These are phyloP conservation scores for Excalfactoria chinensis DNA, from an alignment of 2,113 vertebrate species.

Conservation along the genomic window DNA sequence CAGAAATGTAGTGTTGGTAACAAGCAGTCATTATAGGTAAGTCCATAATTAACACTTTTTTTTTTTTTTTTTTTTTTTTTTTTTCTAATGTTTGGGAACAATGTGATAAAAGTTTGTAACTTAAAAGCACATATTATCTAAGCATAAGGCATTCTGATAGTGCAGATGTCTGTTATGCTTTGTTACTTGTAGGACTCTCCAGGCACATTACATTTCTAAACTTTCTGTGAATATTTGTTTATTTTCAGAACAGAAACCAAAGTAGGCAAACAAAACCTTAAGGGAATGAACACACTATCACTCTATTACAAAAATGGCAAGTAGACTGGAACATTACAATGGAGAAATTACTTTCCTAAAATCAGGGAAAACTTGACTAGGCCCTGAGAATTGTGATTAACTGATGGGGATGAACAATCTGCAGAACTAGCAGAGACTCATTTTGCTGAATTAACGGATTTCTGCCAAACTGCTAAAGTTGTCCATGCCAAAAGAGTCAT, in stretches of 20 bases:
- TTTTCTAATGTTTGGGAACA: not conserved
- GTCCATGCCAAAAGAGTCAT: not conserved
- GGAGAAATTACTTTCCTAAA: not conserved
- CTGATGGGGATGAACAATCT: not conserved
- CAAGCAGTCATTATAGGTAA: not conserved
- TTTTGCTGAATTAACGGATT: not conserved
- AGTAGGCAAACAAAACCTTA: not conserved
- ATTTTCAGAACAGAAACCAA: constrained; percentile 10
- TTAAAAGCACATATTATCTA: not conserved
- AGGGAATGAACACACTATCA: not conserved
- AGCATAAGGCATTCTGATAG: not conserved
- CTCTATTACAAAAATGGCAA: not conserved
- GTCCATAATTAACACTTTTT: not conserved
- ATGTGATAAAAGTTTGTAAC: not conserved
- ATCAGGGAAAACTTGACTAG: not conserved
- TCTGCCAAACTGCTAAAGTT: not conserved
- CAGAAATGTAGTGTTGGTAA: not conserved
- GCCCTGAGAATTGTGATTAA: not conserved
- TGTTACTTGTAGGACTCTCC: not conserved
- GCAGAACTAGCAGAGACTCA: not conserved
- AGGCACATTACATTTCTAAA: not conserved
- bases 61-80: not conserved
- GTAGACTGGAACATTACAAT: constrained; percentile 1
- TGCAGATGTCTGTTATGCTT: not conserved
- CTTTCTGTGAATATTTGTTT: not conserved